Percentiles rank a stretch among this genome's conserved stretches.
Evolutionary conservation across 1,140 invertebrate species (phyloP).

Genomic region (Micrasema minimum): DNA sequence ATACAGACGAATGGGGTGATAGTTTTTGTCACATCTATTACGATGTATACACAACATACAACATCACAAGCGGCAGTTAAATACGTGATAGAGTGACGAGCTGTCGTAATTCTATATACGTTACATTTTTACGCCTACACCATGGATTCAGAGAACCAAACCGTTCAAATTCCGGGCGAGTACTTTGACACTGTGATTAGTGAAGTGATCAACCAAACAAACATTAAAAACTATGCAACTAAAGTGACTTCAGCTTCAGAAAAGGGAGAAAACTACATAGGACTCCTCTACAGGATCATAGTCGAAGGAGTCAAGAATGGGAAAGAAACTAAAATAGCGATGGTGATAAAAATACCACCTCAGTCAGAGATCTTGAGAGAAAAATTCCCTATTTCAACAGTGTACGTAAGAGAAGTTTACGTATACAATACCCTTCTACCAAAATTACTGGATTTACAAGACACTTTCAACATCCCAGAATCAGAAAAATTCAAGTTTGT

Average conservation of each 20-base stretch:
- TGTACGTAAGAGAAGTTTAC: slow-evolving; percentile 40
- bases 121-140: neutral
- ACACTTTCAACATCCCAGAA: slow-evolving; percentile 37
- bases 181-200: slow-evolving; percentile 25
- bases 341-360: slow-evolving; percentile 45
- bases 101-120: too few relatives aligned
- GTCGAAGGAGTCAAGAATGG: slow-evolving; percentile 33
- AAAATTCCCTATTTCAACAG: slow-evolving; percentile 38
- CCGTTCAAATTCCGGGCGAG: slow-evolving; percentile 26
- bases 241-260: slow-evolving; percentile 41
- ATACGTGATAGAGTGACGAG: too few relatives aligned
- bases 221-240: slow-evolving; percentile 23
- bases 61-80: too few relatives aligned
- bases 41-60: too few relatives aligned
- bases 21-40: too few relatives aligned
- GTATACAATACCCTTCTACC: slow-evolving; percentile 41
- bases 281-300: slow-evolving; percentile 56
- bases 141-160: neutral
- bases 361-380: slow-evolving; percentile 32
- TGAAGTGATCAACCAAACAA: slow-evolving; percentile 26
- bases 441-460: slow-evolving; percentile 30
- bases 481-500: slow-evolving; percentile 46
- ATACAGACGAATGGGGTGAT: too few relatives aligned
- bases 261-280: slow-evolving; percentile 61
- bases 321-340: slow-evolving; percentile 11